Conservation (phyloP, 2,797 vertebrate genomes). For the Myioborus miniatus region DNA sequence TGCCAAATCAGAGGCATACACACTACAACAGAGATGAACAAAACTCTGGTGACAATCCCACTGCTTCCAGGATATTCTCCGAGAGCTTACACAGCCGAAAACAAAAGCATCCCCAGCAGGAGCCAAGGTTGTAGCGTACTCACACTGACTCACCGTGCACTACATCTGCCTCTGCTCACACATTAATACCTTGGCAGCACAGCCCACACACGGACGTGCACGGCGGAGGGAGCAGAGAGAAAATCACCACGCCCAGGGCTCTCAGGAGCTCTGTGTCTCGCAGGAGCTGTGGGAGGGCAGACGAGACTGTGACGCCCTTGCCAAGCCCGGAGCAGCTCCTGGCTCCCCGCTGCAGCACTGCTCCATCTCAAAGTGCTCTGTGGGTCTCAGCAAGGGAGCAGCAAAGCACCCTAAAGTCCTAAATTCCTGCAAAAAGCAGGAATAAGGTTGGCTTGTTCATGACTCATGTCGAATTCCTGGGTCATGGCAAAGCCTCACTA, state of each 20-base stretch:
- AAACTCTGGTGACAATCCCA: not conserved
- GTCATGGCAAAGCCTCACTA: not conserved
- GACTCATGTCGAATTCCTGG: not conserved
- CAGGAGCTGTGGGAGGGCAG: not conserved
- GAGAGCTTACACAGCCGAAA: not conserved
- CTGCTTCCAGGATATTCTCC: constrained; percentile 1
- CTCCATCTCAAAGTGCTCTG: not conserved
- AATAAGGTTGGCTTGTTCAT: not conserved
- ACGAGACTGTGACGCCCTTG: not conserved
- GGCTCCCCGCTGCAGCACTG: not conserved
- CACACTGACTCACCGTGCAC: not conserved
- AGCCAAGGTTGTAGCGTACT: not conserved
- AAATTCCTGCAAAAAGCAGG: not conserved
- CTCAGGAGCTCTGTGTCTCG: not conserved
- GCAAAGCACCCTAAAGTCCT: not conserved
- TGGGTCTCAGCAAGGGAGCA: not conserved
- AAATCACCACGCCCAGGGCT: not conserved
- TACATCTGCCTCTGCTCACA: constrained; percentile 2
- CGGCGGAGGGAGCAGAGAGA: not conserved
- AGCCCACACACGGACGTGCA: not conserved
- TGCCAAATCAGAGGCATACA: not conserved
- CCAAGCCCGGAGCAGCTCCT: not conserved
- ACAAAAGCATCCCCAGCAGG: not conserved
- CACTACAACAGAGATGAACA: not conserved
- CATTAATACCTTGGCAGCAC: not conserved